Conservation (phyloP, 2,888 invertebrate species). For the Macropis europaea region DNA sequence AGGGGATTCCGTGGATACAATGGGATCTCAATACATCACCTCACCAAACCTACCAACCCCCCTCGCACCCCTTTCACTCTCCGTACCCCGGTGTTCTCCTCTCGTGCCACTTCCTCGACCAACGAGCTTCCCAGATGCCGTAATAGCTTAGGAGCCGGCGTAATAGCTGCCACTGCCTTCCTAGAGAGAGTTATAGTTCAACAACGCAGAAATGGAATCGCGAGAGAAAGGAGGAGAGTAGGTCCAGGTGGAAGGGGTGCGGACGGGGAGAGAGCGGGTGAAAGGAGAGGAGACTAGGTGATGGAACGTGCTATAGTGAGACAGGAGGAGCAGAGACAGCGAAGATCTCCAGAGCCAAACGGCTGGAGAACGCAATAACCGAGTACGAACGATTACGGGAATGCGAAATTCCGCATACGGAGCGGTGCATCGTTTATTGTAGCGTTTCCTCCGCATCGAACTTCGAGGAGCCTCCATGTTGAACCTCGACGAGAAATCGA, state of each 20-base stretch:
- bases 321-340: constrained; percentile 9
- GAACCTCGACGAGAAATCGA: background rate
- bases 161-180: constrained; percentile 78
- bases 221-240: constrained; percentile 54
- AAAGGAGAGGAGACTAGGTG: constrained; percentile 27
- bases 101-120: constrained; percentile 38
- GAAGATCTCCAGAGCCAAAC: constrained; percentile 48
- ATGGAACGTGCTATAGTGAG: constrained; percentile 23
- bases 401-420: constrained; percentile 62
- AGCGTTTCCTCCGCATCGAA: background rate
- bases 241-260: constrained; percentile 25
- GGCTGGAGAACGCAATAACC: constrained; percentile 64
- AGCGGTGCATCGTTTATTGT: constrained; percentile 48
- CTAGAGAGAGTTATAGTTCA: constrained; percentile 77
- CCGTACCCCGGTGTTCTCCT: constrained; percentile 38
- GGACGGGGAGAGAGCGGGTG: constrained; percentile 18
- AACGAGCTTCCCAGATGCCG: constrained; percentile 72
- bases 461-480: background rate
- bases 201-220: constrained; percentile 75
- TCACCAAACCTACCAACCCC: constrained; percentile 72
- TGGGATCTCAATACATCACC: constrained; percentile 80
- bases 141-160: constrained; percentile 78
- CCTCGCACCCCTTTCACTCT: constrained; percentile 16
- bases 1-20: constrained; percentile 79
- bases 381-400: constrained; percentile 61